Evolutionary conservation across 2,113 vertebrate species (phyloP).

Genomic region (Xiphias gladius): DNA sequence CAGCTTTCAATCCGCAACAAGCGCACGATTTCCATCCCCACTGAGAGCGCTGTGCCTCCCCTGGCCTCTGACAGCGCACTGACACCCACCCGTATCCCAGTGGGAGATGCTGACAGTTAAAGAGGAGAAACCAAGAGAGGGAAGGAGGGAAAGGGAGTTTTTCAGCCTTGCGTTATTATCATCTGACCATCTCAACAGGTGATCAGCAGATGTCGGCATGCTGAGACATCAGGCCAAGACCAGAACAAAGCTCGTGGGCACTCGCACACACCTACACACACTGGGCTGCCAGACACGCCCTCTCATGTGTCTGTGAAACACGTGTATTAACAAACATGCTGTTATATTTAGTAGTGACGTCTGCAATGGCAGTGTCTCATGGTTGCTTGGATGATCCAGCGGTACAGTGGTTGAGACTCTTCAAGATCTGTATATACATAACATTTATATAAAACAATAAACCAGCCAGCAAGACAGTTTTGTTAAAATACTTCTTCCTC

Average conservation of each 20-base stretch:
- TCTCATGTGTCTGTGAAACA: background rate
- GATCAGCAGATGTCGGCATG: conserved; percentile 35
- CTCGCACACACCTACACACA: conserved; percentile 2
- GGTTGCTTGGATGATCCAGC: background rate
- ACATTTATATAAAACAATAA: background rate
- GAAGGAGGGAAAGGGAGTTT: conserved; percentile 2
- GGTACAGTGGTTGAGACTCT: background rate
- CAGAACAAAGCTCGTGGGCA: background rate
- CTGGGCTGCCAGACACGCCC: conserved; percentile 1
- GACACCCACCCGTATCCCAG: conserved; percentile 54
- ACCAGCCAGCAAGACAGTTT: background rate
- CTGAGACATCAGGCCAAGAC: conserved; percentile 9
- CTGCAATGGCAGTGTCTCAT: background rate
- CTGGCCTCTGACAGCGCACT: conserved; percentile 55
- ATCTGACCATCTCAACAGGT: conserved; percentile 39
- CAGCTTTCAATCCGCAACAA: conserved; percentile 26
- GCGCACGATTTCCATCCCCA: conserved; percentile 9
- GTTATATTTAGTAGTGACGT: conserved; percentile 43
- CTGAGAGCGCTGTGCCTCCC: conserved; percentile 30
- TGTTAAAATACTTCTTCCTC: background rate
- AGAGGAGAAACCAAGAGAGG: conserved; percentile 29
- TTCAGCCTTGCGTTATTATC: conserved; percentile 15
- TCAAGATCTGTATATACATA: background rate
- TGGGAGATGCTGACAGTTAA: conserved; percentile 46
- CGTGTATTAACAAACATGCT: conserved; percentile 8